Conservation (phyloP, 2,113 vertebrate species). For the Callipepla californica region DNA sequence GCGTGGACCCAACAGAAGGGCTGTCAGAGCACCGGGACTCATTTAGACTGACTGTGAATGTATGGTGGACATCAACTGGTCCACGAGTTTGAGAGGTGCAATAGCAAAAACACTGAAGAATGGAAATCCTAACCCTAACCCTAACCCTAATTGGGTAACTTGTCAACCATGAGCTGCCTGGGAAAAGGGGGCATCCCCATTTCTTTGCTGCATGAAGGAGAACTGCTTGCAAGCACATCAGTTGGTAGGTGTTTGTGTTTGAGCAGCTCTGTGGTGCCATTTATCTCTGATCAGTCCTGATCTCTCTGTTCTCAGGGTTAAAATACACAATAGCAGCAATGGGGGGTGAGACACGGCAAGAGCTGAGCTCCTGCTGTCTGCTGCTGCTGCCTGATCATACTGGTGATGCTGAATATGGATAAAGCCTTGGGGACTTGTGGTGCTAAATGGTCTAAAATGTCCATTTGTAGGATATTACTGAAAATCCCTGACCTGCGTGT, state of each 20-base stretch:
- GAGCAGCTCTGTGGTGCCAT: background rate
- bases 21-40: background rate
- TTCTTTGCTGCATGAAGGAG: background rate
- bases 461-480: background rate
- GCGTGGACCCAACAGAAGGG: background rate
- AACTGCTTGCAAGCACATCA: background rate
- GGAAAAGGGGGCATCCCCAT: background rate
- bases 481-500: background rate
- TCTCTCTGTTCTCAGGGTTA: background rate
- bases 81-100: background rate
- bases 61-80: background rate
- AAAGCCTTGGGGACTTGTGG: background rate
- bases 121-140: background rate
- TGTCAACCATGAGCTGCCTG: background rate
- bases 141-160: too few relatives aligned
- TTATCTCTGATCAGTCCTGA: background rate
- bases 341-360: background rate
- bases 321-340: background rate
- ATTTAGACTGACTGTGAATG: accelerated
- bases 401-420: background rate
- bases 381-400: background rate
- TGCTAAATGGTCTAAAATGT: background rate
- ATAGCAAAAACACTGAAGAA: background rate
- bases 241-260: background rate
- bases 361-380: background rate